These are phyloP conservation scores for Herpetotheres cachinnans DNA, from an alignment of 2,113 vertebrate species.

Conservation along the genomic window DNA sequence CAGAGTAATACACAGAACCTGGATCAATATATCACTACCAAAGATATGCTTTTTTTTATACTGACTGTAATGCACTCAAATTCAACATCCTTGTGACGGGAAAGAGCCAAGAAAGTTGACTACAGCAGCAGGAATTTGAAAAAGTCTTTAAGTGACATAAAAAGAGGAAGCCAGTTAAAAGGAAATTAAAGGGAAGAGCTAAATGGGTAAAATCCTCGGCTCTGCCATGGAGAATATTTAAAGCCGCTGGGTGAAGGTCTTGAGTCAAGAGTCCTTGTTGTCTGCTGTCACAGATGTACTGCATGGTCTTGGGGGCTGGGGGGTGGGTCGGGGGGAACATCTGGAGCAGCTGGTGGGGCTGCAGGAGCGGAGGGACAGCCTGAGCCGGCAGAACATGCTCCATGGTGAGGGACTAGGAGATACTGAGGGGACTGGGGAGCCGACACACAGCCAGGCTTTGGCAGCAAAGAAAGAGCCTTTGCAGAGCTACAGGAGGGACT, in stretches of 20 bases:
- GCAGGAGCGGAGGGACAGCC: accelerated
- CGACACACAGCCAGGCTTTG: accelerated
- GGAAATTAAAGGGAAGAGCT: not conserved
- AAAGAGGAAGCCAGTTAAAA: not conserved
- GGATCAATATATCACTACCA: not conserved
- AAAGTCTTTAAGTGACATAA: not conserved
- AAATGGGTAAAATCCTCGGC: not conserved
- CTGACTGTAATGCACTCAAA: not conserved
- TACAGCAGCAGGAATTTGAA: not conserved
- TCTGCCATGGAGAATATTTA: not conserved
- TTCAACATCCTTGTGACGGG: not conserved
- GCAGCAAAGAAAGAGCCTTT: not conserved
- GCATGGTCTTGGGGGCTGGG: accelerated
- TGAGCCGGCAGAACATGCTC: not conserved
- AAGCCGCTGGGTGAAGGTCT: not conserved
- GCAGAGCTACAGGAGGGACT: not conserved
- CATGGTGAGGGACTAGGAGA: not conserved
- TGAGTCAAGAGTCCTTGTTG: not conserved
- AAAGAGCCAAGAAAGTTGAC: not conserved
- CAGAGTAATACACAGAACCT: not conserved
- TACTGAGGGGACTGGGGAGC: accelerated
- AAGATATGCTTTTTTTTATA: not conserved
- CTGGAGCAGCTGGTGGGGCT: not conserved
- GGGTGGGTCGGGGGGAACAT: not conserved
- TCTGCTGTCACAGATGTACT: not conserved